Percentiles rank a stretch among this genome's conserved stretches.
Conservation (phyloP, 1,140 invertebrate genomes). For the Neelides sp. region DNA sequence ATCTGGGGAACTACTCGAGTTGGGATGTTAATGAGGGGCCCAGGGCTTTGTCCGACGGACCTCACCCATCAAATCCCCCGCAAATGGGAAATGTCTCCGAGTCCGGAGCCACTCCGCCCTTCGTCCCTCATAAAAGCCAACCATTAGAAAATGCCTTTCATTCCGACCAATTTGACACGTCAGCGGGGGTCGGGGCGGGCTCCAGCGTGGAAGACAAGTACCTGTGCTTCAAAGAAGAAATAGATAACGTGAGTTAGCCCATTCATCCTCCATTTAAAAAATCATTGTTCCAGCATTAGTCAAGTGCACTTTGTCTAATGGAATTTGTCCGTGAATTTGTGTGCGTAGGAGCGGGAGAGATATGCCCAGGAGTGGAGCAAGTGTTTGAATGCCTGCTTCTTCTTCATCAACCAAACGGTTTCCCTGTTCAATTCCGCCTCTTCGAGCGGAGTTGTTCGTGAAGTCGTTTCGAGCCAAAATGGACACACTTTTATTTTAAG, state of each 20-base stretch:
- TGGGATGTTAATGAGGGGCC: background rate
- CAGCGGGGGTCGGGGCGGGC: too few relatives aligned
- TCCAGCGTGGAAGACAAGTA: constrained; percentile 27
- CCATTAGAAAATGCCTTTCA: background rate
- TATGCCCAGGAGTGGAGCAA: constrained; percentile 47
- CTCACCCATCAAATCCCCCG: too few relatives aligned
- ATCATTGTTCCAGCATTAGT: too few relatives aligned
- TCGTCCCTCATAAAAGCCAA: background rate
- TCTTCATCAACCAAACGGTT: constrained; percentile 42
- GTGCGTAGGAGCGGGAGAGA: constrained; percentile 35
- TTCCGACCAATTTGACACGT: too few relatives aligned
- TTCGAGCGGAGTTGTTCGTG: constrained; percentile 42
- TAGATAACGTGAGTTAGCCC: constrained; percentile 25
- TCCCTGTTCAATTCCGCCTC: constrained; percentile 45
- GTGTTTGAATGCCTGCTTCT: constrained; percentile 44
- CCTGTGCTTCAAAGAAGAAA: constrained; percentile 26
- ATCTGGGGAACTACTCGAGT: constrained; percentile 35
- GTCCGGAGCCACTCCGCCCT: too few relatives aligned
- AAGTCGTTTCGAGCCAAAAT: constrained; percentile 45
- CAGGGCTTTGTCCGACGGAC: too few relatives aligned
- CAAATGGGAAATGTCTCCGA: too few relatives aligned
- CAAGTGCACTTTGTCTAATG: too few relatives aligned
- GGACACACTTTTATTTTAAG: constrained; percentile 47
- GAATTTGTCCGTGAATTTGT: background rate
- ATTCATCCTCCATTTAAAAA: too few relatives aligned